Percentiles rank a stretch among this genome's conserved stretches.
These are phyloP conservation scores for Pyrrhura leucotis DNA, from an alignment of 2,797 vertebrate species.

Conservation along the genomic window DNA sequence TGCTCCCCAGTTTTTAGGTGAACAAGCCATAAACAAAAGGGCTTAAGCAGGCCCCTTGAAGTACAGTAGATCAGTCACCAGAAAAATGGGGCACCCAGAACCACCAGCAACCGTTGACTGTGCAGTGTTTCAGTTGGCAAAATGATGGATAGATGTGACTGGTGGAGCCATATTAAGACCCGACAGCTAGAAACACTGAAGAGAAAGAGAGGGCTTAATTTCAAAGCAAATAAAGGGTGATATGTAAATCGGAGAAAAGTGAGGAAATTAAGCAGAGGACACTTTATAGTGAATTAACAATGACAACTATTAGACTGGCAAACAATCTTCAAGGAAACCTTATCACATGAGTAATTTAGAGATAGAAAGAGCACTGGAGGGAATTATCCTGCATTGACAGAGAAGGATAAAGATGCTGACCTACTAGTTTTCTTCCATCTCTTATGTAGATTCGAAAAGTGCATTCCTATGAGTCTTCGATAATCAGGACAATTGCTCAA, in stretches of 20 bases:
- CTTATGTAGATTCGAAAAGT: slow-evolving; percentile 26
- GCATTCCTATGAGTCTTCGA: slow-evolving; percentile 42
- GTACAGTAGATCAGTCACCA: background rate
- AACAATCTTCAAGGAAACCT: slow-evolving; percentile 15
- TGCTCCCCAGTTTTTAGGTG: background rate
- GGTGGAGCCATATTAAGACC: background rate
- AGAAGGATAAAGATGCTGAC: slow-evolving; percentile 53
- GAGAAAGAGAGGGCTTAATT: background rate
- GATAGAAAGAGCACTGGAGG: background rate
- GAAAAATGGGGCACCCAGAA: background rate
- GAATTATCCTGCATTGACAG: slow-evolving; percentile 42
- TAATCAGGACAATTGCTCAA: slow-evolving; percentile 64
- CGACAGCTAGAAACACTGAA: background rate
- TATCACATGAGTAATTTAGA: slow-evolving; percentile 33
- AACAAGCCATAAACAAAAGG: background rate
- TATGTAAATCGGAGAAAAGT: background rate
- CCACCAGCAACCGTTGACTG: background rate
- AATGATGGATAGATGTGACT: background rate
- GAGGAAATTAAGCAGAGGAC: slow-evolving; percentile 11
- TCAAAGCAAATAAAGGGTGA: background rate
- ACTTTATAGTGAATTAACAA: slow-evolving; percentile 42
- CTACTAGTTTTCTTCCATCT: slow-evolving; percentile 22
- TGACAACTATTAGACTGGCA: slow-evolving; percentile 4
- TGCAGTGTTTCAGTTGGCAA: background rate
- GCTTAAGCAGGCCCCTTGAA: background rate